Base-by-base conservation (phyloP, 2,113 vertebrate genomes). In the Alexandromys fortis region DNA sequence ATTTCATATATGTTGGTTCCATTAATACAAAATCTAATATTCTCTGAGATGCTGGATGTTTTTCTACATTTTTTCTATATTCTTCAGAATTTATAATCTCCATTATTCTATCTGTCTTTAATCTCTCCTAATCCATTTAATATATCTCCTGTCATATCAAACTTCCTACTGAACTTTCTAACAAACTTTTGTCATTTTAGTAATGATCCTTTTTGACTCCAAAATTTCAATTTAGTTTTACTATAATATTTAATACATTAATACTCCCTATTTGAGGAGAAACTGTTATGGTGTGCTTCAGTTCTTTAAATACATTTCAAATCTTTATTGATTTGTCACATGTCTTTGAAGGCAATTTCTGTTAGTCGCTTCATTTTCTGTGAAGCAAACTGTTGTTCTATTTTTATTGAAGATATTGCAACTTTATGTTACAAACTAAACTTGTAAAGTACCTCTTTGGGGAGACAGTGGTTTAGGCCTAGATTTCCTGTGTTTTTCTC, bases 341-440 rank as follows among this genome's bases (percentile, higher is more conserved):
- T 93, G 49, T 14, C 63, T 81, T 67, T 67, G 35, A 49, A 76
- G 24, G 33, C 11, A 75, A 26, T 61, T 79, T 24, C 19, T 86
- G 16, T 58, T 68, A 26, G 8, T 58, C 35, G 6, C 30, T 70
- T 88, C 26, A 72, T 61, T 55, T 86, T 70, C n/a, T 79, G 12
- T 86, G 35, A 35, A 42, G 77, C 72, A 52, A 77, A 79, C 13
- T 72, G 38, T 8, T 79, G 33, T 55, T 63, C 8, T 68, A 11
- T 86, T 94, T 94, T 76, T n/a, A 76, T 77, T 85, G 38, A 12
- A 90, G 33, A 21, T 58, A n/a, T 85, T 94, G 12, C 30, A 30
- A 77, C 42, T 42, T 82, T 78, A 55, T 87, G 30, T 68, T 68
- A 38, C 33, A 79, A 68, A 85, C 19, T 65, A 30, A 65, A 45